Conservation (phyloP, 2,888 invertebrate genomes). For the Magallana nippona region DNA sequence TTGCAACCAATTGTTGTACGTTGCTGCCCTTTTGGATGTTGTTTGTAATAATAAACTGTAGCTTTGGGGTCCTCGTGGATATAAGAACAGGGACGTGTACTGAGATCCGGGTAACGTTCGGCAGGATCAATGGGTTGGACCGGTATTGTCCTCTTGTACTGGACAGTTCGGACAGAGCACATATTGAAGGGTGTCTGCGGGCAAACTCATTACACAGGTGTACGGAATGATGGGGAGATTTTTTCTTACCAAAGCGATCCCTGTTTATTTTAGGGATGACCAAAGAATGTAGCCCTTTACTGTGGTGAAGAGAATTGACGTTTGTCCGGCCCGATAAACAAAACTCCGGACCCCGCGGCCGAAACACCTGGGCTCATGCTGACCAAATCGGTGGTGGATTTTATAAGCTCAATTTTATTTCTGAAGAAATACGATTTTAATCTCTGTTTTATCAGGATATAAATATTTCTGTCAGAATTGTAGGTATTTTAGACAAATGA, state of each 20-base stretch:
- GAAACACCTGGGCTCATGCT: slow-evolving; percentile 8
- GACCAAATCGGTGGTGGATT: slow-evolving; percentile 14
- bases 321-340: slow-evolving; percentile 1
- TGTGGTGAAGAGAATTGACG: slow-evolving; percentile 27
- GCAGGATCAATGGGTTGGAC: not conserved
- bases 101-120: not conserved
- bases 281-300: slow-evolving; percentile 24
- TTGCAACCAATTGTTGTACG: not conserved
- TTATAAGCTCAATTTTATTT: not conserved
- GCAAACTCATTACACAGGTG: slow-evolving; percentile 28
- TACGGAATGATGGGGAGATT: not conserved
- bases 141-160: not conserved
- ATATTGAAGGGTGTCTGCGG: slow-evolving; percentile 8
- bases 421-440: slow-evolving; percentile 17
- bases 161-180: not conserved
- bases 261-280: slow-evolving; percentile 33
- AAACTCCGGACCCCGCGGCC: not conserved
- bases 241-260: not conserved
- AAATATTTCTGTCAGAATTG: slow-evolving; percentile 33
- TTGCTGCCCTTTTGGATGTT: not conserved
- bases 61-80: not conserved
- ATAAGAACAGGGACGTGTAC: not conserved
- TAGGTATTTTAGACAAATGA: slow-evolving; percentile 30
- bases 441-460: slow-evolving; percentile 27
- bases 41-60: not conserved